Conservation (phyloP, 2,113 vertebrate species). For the Alouatta palliata region DNA sequence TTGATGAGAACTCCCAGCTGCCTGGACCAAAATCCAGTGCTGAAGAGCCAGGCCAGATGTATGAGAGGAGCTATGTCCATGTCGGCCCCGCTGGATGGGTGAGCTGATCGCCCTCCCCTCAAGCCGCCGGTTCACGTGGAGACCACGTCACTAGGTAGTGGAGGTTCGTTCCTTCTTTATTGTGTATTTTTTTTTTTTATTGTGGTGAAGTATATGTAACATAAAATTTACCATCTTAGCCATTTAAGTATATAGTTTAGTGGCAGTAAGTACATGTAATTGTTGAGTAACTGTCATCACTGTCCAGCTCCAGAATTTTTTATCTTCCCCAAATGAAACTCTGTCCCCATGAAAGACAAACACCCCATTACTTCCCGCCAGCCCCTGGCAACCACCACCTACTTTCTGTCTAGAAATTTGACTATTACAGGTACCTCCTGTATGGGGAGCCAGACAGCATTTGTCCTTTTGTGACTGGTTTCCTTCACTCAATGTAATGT, state of each 20-base stretch:
- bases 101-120: fast-evolving
- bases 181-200: fast-evolving
- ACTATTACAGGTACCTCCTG: background rate
- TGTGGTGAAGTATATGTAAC: background rate
- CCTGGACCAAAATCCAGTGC: fast-evolving
- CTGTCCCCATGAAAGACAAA: background rate
- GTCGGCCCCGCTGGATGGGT: fast-evolving
- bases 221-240: background rate
- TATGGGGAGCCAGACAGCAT: fast-evolving
- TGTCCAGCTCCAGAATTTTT: background rate
- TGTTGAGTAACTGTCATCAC: background rate
- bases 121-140: fast-evolving
- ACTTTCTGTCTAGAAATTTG: background rate
- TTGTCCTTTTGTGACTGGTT: background rate
- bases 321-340: too few relatives aligned
- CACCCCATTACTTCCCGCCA: background rate
- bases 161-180: too few relatives aligned
- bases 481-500: fast-evolving
- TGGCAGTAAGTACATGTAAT: background rate
- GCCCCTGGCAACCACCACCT: background rate
- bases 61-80: background rate
- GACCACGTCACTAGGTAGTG: background rate
- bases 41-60: fast-evolving
- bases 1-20: background rate
- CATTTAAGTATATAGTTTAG: fast-evolving